Percentiles rank a stretch among this genome's conserved stretches.
Conservation (phyloP, 2,888 invertebrate genomes). For the Phanerotoma sp. region DNA sequence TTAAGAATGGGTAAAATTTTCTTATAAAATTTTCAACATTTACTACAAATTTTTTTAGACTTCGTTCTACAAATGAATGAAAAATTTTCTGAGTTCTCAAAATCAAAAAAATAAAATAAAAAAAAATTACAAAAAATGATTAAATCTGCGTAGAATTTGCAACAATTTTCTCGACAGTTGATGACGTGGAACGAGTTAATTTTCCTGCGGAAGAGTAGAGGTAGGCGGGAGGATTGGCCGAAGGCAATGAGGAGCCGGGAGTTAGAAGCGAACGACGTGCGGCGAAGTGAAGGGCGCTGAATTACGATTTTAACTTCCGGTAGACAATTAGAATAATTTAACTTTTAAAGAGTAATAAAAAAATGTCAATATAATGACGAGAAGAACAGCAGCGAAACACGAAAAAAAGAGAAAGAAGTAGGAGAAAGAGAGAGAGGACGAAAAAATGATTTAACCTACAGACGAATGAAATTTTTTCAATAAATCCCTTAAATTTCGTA, state of each 20-base stretch:
- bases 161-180: neutral
- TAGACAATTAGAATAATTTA: no score
- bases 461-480: neutral
- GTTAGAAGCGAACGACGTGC: no score
- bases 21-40: no score
- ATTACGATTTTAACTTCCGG: no score
- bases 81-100: neutral
- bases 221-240: neutral
- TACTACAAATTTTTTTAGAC: no score
- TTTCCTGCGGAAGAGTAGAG: constrained; percentile 14
- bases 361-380: no score
- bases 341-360: no score
- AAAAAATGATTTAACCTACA: no score
- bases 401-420: neutral
- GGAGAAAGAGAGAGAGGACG: neutral
- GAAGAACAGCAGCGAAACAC: no score
- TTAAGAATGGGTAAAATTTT: no score
- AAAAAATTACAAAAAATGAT: neutral
- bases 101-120: neutral
- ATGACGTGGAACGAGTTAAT: constrained; percentile 5
- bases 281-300: no score
- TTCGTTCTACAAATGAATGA: no score
- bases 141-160: neutral
- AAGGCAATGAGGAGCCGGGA: neutral
- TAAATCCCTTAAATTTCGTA: constrained; percentile 7